phyloP scores from a whole-genome alignment of 2,113 vertebrate genomes.

The Lepus timidus region DNA sequence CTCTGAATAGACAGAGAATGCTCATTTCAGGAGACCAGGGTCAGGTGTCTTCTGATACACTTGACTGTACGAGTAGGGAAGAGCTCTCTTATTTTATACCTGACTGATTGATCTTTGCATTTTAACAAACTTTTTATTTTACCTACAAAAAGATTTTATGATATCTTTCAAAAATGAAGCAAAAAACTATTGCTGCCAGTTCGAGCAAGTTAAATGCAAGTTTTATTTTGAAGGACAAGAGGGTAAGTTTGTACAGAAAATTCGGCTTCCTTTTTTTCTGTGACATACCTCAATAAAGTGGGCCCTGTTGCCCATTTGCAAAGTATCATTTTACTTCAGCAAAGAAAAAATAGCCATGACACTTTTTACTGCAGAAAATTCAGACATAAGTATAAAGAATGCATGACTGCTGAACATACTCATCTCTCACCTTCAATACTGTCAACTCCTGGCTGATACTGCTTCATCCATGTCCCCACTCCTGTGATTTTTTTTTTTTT shows the following conservation, averaged over 20 bases:
- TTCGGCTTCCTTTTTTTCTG: not conserved
- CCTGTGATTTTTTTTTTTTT: not conserved
- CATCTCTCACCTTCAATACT: accelerated
- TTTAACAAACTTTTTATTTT: not conserved
- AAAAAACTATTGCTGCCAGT: not conserved
- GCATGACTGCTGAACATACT: not conserved
- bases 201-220: not conserved
- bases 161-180: slow-evolving; percentile 6
- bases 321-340: not conserved
- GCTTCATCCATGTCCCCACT: not conserved
- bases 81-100: accelerated
- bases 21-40: not conserved
- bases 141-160: not conserved
- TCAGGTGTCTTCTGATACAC: not conserved
- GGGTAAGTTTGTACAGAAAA: not conserved
- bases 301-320: not conserved
- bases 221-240: slow-evolving; percentile 27
- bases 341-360: not conserved
- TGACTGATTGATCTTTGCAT: not conserved
- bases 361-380: not conserved
- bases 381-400: not conserved
- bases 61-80: not conserved
- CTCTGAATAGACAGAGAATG: not conserved
- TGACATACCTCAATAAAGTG: not conserved
- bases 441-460: accelerated